Conservation (phyloP, 2,888 invertebrate genomes). For the Sthenelais limicola region DNA sequence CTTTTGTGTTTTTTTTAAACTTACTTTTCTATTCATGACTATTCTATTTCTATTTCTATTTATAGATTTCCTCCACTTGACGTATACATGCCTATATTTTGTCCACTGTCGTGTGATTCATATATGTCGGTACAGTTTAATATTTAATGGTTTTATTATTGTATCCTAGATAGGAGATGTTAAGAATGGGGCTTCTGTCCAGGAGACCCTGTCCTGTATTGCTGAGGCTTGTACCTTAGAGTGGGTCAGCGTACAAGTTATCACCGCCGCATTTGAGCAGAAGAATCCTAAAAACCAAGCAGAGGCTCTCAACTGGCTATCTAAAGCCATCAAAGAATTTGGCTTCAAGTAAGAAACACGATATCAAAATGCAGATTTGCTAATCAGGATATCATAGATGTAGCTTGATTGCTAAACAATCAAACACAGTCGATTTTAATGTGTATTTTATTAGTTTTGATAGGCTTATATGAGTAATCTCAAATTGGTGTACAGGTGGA, state of each 20-base stretch:
- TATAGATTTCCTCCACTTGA: too few relatives aligned
- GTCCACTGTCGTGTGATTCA: too few relatives aligned
- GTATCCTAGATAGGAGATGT: constrained; percentile 81
- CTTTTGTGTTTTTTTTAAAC: too few relatives aligned
- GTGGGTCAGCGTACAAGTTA: constrained; percentile 79
- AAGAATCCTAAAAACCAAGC: constrained; percentile 93
- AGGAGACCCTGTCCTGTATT: constrained; percentile 82
- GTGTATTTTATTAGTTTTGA: neutral
- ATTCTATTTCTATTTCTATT: too few relatives aligned
- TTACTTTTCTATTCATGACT: too few relatives aligned
- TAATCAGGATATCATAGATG: neutral
- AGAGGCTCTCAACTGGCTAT: constrained; percentile 87
- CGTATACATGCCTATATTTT: too few relatives aligned
- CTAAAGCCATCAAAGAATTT: constrained; percentile 86
- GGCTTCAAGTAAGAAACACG: constrained; percentile 82
- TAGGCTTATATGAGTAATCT: too few relatives aligned
- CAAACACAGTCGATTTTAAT: neutral
- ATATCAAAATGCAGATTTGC: neutral
- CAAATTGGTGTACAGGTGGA: too few relatives aligned
- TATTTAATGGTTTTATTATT: too few relatives aligned
- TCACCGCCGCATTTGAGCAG: constrained; percentile 85
- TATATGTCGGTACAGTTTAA: too few relatives aligned
- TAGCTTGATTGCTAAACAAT: too few relatives aligned
- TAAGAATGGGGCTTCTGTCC: constrained; percentile 82
- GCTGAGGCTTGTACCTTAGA: constrained; percentile 86